These are phyloP conservation scores for Dastarcus helophoroides DNA, from an alignment of 2,888 invertebrate genomes.

Conservation along the genomic window DNA sequence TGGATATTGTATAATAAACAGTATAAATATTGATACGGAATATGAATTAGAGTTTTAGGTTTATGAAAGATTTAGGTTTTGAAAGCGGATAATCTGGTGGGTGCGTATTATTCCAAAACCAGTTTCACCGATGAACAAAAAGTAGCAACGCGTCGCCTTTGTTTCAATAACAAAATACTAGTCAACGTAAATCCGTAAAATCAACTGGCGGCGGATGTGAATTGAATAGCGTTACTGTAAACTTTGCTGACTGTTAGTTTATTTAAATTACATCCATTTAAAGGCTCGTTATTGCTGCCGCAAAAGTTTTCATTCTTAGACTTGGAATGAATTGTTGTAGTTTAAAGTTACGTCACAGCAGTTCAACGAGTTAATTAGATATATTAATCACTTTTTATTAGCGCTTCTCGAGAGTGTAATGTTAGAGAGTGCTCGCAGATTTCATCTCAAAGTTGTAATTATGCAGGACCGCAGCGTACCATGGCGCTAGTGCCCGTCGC, in stretches of 20 bases:
- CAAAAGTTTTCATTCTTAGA: slow-evolving; percentile 23
- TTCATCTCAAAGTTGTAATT: slow-evolving; percentile 27
- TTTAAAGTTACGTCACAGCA: slow-evolving; percentile 29
- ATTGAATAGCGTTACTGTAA: slow-evolving; percentile 1
- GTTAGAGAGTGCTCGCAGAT: slow-evolving; percentile 24
- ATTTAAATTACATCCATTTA: slow-evolving; percentile 30
- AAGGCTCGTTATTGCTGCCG: slow-evolving; percentile 26
- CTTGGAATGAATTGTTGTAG: slow-evolving; percentile 27
- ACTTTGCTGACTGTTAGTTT: slow-evolving; percentile 25
- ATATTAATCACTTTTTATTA: slow-evolving; percentile 33
- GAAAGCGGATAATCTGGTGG: too few species aligned
- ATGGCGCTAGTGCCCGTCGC: too few species aligned
- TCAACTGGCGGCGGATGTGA: slow-evolving; percentile 6
- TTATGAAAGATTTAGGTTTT: too few species aligned
- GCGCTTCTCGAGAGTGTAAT: slow-evolving; percentile 25
- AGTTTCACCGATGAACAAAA: too few species aligned
- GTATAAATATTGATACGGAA: too few species aligned
- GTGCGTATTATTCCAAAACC: too few species aligned
- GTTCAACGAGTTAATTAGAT: slow-evolving; percentile 31
- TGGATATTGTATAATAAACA: too few species aligned
- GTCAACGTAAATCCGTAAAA: slow-evolving; percentile 5
- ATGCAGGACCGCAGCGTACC: too few species aligned
- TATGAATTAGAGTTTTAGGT: too few species aligned
- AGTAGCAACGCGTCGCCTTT: slow-evolving; percentile 7
- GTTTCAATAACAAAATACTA: slow-evolving; percentile 7